phyloP scores from a whole-genome alignment of 2,797 vertebrate species.

The Mormyrops attenuatus region DNA sequence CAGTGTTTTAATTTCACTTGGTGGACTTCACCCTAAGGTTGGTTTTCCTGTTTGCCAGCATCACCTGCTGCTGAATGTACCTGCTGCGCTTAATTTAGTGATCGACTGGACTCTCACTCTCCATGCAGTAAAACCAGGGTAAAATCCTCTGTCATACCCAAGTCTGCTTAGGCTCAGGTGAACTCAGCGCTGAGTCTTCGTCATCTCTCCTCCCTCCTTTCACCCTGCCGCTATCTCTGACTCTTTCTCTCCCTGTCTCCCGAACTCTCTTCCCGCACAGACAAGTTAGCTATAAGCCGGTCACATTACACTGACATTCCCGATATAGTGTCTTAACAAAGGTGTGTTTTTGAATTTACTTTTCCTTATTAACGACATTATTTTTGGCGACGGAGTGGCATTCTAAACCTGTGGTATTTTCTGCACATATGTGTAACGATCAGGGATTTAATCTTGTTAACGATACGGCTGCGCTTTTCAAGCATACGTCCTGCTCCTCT shows the following conservation, averaged over 20 bases:
- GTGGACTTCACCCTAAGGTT: slow-evolving; percentile 1
- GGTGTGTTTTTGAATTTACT: slow-evolving; percentile 27
- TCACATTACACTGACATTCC: slow-evolving; percentile 24
- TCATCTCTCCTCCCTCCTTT: slow-evolving; percentile 18
- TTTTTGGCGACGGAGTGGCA: slow-evolving; percentile 15
- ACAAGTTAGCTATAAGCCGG: slow-evolving; percentile 38
- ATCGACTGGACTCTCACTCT: neutral
- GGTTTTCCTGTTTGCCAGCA: slow-evolving; percentile 1
- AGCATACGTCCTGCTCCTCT: neutral
- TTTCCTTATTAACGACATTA: neutral
- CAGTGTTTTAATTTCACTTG: neutral
- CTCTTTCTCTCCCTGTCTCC: slow-evolving; percentile 14
- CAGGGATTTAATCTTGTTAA: slow-evolving; percentile 46
- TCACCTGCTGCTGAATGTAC: slow-evolving; percentile 24
- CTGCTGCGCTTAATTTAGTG: slow-evolving; percentile 8
- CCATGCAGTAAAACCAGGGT: slow-evolving; percentile 5
- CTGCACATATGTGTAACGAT: slow-evolving; percentile 44
- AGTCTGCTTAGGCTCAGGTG: neutral
- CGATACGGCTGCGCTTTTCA: slow-evolving; percentile 13
- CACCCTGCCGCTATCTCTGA: slow-evolving; percentile 2
- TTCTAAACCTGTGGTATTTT: slow-evolving; percentile 44
- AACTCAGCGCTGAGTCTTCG: slow-evolving; percentile 12
- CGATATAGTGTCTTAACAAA: slow-evolving; percentile 1
- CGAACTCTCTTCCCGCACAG: neutral
- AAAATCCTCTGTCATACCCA: neutral